Evolutionary conservation across 2,888 invertebrate species (phyloP).

Genomic region (Leptopilina drosophilae): DNA sequence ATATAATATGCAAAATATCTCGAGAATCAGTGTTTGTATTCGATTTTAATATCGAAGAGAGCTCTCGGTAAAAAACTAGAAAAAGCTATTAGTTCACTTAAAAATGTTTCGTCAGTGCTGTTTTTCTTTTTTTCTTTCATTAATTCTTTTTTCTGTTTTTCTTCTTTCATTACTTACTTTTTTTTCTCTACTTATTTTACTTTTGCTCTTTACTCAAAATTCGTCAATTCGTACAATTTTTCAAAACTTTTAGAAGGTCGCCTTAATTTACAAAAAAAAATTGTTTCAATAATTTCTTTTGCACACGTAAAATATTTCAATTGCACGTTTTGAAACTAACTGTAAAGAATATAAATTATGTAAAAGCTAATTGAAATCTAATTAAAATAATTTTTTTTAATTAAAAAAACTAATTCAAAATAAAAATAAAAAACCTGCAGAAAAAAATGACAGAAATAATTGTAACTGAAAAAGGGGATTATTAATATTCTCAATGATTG

Average conservation of each 20-base stretch:
- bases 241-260: neutral
- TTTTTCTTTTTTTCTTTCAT: neutral
- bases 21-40: constrained; percentile 24
- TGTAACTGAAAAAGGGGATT: neutral
- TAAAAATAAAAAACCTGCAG: constrained; percentile 12
- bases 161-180: no score
- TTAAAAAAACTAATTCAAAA: constrained; percentile 21
- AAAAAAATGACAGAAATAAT: neutral
- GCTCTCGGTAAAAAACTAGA: constrained; percentile 57
- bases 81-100: constrained; percentile 51
- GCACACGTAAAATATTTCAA: no score
- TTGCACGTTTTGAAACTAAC: neutral
- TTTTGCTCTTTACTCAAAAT: no score
- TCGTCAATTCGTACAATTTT: neutral
- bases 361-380: constrained; percentile 11
- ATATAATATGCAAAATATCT: constrained; percentile 44
- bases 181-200: no score
- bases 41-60: constrained; percentile 3
- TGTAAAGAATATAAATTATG: constrained; percentile 9
- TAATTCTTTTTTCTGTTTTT: no score
- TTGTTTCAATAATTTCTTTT: no score
- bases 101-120: neutral
- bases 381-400: constrained; percentile 30
- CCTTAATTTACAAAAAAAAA: neutral
- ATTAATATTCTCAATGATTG: neutral